Base-by-base conservation (phyloP, 1,140 invertebrate genomes). In the Agrilus planipennis region DNA sequence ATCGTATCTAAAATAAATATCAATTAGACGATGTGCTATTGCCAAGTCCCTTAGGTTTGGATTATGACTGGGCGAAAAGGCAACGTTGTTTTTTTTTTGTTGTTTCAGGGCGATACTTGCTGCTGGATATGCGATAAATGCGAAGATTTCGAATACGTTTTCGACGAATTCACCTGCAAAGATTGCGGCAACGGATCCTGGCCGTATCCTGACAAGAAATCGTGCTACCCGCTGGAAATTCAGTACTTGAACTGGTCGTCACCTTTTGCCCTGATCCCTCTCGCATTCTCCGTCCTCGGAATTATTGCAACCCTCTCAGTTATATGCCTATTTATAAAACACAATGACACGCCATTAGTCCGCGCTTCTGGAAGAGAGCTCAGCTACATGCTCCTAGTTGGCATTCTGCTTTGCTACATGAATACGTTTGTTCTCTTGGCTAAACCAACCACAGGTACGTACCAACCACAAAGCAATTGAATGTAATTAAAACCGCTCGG, bases 361-460 rank as follows among this genome's bases (percentile, higher is more conserved):
- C 78, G 84, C 58, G 85, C 87, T 1, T 84, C 84, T 0, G 83
- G 84, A 2, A 60, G 87, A 36, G 87, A 91, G 53, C 64, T 91
- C 0, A 87, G 82, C 53, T 84, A 86, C 55, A 77, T 77, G 30
- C 74, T 87, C 30, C 61, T 87, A 14, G 60, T 64, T 19, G 78
- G 77, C 15, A 75, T 80, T 28, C 58, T 75, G 60, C 67, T 65
- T 11, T 69, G 79, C 67, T 80, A 78, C 50, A 46, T 70, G 11
- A 71, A 77, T 47, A 75, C 76, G 10, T 79, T 79, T 54, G 57
- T 77, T 5, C 54, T 79, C 6, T 62, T 81, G 2, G 63, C 72
- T 2, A 64, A 67, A 20, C 83, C 83, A 1, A 75, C 73, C 5
- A 62, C 65, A 2, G 48, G 69, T 19, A 72, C 71, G 10, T n/a